Evolutionary conservation across 2,888 invertebrate genomes (phyloP), one percentile per base, ranked within the genome.

Genomic region (Lasioglossum malachurum): DNA sequence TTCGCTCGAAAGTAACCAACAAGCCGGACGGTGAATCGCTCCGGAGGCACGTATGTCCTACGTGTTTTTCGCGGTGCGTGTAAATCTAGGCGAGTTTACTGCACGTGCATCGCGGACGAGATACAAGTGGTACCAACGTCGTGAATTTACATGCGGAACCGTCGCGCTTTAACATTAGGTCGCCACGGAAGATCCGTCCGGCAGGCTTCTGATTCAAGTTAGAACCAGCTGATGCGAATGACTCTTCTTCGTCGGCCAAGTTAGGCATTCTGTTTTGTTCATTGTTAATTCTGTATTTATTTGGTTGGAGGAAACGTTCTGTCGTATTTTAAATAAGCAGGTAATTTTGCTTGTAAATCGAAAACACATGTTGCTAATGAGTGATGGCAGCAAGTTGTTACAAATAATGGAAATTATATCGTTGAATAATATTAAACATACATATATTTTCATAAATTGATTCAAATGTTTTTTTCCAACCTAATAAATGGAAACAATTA

Each of bases 11-110:
- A 80, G 82, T 75, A 86, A 85, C 79, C 60, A 57, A 38, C 75
- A 19, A 27, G 38, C 31, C 27, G 49, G 46, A 64, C 57, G 23
- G 35, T 64, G 76, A 60, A 85, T 73, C 76, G 44, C 35, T 69
- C 12, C 67, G 27, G 72, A 35, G 64, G 72, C 86, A 78, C 86
- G 86, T 81, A 78, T 75, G 53, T 73, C 69, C 74, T 77, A 78
- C 82, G 86, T 82, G 86, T 81, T 81, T 77, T 85, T 75, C 49
- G 78, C 75, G 53, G 74, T 72, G 75, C 82, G 86, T 78, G 86
- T 86, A 86, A 78, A 86, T 87, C 86, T 86, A 76, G 44, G 76
- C 79, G 71, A n/a, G 74, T 79, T 82, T 69, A 8, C 41, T 76
- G 82, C 86, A 79, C 73, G 86, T 87, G 86, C 69, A 76, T 46